phyloP scores from a whole-genome alignment of 1,140 invertebrate genomes.

The Homalodisca vitripennis region DNA sequence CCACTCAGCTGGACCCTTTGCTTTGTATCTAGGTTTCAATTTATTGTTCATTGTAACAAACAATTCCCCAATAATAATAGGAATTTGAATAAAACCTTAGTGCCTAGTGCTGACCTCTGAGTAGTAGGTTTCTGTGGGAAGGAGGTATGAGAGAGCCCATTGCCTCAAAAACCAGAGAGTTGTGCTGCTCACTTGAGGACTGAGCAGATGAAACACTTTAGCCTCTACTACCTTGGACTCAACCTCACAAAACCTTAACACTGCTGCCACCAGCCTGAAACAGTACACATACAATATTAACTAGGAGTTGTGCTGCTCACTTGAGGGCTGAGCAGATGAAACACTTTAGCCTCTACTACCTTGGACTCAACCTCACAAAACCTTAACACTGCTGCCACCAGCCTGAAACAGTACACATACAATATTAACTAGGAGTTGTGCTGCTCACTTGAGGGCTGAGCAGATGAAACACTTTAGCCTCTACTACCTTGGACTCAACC shows the following conservation, averaged over 20 bases:
- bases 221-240: constrained; percentile 63
- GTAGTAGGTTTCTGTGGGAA: constrained; percentile 67
- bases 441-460: constrained; percentile 80
- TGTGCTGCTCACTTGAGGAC: constrained; percentile 76
- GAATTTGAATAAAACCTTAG: background rate
- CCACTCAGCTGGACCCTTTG: too few species aligned
- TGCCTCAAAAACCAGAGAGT: constrained; percentile 79
- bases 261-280: constrained; percentile 59
- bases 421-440: too few species aligned
- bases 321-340: constrained; percentile 73
- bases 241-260: constrained; percentile 68
- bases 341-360: constrained; percentile 59
- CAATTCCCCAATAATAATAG: too few species aligned
- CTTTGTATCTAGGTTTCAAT: too few species aligned
- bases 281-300: background rate
- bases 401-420: constrained; percentile 46
- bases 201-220: constrained; percentile 62
- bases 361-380: constrained; percentile 67
- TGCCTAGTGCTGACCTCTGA: constrained; percentile 59
- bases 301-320: constrained; percentile 70
- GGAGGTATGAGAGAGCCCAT: constrained; percentile 73
- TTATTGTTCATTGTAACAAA: too few species aligned
- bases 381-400: constrained; percentile 64
- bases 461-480: constrained; percentile 58
- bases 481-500: constrained; percentile 63